These are phyloP conservation scores for Aurelia aurita complex sp. Pacific DNA, from an alignment of 30 jellyfish, hydroid and myxozoan species.

Conservation along the genomic window DNA sequence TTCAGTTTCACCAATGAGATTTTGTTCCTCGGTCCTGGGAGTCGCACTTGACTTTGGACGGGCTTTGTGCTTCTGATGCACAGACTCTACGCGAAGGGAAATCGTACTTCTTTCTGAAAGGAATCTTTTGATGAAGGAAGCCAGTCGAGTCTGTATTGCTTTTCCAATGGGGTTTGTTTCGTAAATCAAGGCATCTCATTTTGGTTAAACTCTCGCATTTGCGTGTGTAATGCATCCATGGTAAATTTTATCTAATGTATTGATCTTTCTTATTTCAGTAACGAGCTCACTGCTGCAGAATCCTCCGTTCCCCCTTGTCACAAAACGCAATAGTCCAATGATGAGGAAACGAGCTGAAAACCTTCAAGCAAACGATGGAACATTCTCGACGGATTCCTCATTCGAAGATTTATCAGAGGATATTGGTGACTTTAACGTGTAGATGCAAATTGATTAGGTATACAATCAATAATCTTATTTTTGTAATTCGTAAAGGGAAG, in stretches of 20 bases:
- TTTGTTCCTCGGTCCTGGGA: too few species aligned
- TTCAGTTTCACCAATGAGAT: too few species aligned
- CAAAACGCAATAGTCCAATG: neutral
- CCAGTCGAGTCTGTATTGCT: too few species aligned
- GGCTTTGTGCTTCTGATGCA: too few species aligned
- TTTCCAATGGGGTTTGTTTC: too few species aligned
- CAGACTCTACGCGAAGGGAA: too few species aligned
- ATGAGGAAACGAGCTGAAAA: conserved; percentile 7
- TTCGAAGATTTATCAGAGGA: conserved; percentile 59
- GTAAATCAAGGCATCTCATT: too few species aligned
- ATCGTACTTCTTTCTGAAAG: too few species aligned
- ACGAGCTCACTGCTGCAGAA: conserved; percentile 13
- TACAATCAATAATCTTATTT: neutral
- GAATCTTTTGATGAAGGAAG: too few species aligned
- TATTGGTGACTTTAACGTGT: conserved; percentile 18
- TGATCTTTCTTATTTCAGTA: neutral
- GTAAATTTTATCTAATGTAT: neutral
- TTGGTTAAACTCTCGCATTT: neutral
- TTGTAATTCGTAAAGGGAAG: neutral
- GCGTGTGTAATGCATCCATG: neutral
- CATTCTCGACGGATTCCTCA: conserved; percentile 49
- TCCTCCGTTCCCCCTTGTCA: conserved; percentile 25
- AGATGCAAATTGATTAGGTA: neutral
- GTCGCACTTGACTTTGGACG: too few species aligned
- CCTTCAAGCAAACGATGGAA: conserved; percentile 12